Evolutionary conservation across 2,113 vertebrate species (phyloP), one percentile per base, ranked within the genome.

Genomic region (Typhlomys cinereus): DNA sequence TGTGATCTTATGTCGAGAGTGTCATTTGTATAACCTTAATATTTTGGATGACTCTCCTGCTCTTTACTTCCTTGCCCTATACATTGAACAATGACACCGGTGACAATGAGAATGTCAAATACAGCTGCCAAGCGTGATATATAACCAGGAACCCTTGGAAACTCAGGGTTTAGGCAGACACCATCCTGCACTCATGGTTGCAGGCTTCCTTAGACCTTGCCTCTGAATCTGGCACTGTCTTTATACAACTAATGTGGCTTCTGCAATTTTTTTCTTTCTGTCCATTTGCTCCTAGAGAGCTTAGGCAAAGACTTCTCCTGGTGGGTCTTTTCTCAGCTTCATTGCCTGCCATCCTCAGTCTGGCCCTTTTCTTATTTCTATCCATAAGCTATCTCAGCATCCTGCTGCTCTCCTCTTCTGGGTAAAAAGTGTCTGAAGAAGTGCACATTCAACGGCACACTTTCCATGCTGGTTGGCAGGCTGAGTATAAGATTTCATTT

Each of bases 1-100:
- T 92, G 79, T 66, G 66, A 93, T 95, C 93, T 96, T 89, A 69
- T 81, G 79, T 73, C 69, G 54, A 91, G 81, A 82, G 48, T 95
- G 86, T 92, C 89, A 86, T 95, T 95, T 92, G 79, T 76, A 84
- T 88, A 94, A 76, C 88, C 71, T 96, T 92, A 91, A 92, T 95
- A 95, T 94, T 93, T 93, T 93, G 95, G 88, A 89, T 83, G 90
- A 73, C 80, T 86, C 92, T 86, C 61, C 48, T 67, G 54, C 83
- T 64, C 92, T 88, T 94, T 64, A 57, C 59, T 85, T 62, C 59
- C 61, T 71, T 93, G 82, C 50, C 79, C 83, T 94, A 94, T 96
- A 34, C 78, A 89, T 90, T 86, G 66, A 94, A 88, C 92, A 95
- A 86, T 84, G 84, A 85, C 90, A 92, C 59, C 69, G 81, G 76